Percentiles rank a stretch among this genome's conserved stretches.
Conservation (phyloP, 2,113 vertebrate genomes). For the Gymnogyps californianus region DNA sequence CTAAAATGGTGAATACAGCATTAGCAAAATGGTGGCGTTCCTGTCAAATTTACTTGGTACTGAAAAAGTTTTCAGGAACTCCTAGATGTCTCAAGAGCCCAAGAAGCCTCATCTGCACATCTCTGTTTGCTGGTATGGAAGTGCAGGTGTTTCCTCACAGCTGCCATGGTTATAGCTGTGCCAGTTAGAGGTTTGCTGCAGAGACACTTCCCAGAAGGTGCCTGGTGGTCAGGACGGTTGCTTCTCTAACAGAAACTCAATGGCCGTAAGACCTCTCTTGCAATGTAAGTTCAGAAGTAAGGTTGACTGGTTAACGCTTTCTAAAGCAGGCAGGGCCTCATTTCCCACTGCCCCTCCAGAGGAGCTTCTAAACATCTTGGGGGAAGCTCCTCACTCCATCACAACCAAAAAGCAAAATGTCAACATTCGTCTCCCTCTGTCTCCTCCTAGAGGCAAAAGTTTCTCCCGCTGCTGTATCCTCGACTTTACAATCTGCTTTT, state of each 20-base stretch:
- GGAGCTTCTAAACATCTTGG: background rate
- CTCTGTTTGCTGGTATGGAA: background rate
- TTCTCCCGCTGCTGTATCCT: background rate
- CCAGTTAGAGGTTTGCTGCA: background rate
- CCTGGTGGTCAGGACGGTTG: background rate
- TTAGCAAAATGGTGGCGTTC: background rate
- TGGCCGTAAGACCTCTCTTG: background rate
- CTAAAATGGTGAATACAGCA: background rate
- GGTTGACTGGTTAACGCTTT: background rate
- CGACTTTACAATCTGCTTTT: background rate
- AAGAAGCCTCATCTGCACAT: too few relatives aligned
- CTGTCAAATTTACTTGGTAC: background rate
- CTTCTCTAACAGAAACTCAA: background rate
- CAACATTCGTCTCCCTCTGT: background rate
- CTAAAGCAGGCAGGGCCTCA: background rate
- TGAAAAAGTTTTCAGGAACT: background rate
- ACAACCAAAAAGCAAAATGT: background rate
- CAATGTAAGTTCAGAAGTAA: background rate
- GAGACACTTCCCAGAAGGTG: background rate
- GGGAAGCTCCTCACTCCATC: background rate
- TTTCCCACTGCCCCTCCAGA: background rate
- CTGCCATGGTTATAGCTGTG: background rate
- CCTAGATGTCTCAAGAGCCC: background rate
- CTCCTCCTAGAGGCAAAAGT: background rate
- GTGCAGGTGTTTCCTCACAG: background rate